phyloP scores from a whole-genome alignment of 1,140 invertebrate genomes.

The Melitaea cinxia region DNA sequence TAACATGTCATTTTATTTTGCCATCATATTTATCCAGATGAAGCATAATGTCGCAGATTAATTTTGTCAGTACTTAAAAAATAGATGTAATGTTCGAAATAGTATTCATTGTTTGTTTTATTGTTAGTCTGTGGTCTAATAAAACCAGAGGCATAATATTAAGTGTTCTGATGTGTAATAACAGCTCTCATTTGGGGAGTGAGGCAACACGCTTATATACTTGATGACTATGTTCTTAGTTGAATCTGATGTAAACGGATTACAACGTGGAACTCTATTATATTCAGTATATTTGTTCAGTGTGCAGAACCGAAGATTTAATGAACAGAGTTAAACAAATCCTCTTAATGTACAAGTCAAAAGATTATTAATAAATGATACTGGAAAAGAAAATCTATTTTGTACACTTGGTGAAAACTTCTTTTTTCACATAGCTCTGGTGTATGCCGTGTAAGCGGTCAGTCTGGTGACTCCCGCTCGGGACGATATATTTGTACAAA shows the following conservation, averaged over 20 bases:
- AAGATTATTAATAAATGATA: too few species aligned
- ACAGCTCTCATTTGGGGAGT: conserved; percentile 32
- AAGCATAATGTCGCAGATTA: conserved; percentile 16
- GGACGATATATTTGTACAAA: too few species aligned
- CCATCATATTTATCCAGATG: background rate
- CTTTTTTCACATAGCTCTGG: too few species aligned
- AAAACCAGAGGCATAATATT: conserved; percentile 26
- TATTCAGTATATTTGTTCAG: conserved; percentile 26
- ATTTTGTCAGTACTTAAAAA: background rate
- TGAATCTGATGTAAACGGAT: conserved; percentile 24
- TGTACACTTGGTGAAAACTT: too few species aligned
- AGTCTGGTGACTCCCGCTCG: too few species aligned
- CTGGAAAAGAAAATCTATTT: too few species aligned
- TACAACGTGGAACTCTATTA: conserved; percentile 37
- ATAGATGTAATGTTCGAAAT: conserved; percentile 10
- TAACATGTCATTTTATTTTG: conserved; percentile 13
- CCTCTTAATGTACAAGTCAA: too few species aligned
- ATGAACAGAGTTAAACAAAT: background rate
- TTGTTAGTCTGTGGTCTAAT: conserved; percentile 25
- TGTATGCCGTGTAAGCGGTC: too few species aligned
- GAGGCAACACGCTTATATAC: conserved; percentile 21
- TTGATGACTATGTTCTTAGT: conserved; percentile 23
- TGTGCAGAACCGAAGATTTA: conserved; percentile 8
- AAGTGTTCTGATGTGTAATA: conserved; percentile 31
- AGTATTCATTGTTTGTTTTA: background rate